These are phyloP conservation scores for Tylochromis polylepis DNA, from an alignment of 2,113 vertebrate genomes.

Conservation along the genomic window DNA sequence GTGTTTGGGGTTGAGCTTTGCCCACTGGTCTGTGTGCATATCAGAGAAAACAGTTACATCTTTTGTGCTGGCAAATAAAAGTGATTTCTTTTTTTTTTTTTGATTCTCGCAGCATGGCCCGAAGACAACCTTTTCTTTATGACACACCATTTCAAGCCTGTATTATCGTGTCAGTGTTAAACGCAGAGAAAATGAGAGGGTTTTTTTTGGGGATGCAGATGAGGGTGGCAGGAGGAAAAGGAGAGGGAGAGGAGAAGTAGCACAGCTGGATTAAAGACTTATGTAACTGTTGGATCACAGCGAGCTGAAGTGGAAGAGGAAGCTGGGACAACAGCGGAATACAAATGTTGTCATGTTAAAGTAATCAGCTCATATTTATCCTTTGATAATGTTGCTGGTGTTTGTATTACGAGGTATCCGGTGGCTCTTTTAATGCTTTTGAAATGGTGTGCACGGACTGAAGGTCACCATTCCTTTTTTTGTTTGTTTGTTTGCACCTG, in stretches of 20 bases:
- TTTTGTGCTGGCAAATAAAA: not conserved
- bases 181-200: not conserved
- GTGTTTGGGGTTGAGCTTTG: constrained; percentile 13
- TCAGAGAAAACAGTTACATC: not conserved
- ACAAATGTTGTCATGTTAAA: constrained; percentile 17
- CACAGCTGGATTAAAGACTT: constrained; percentile 69
- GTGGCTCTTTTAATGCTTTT: not conserved
- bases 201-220: constrained; percentile 14
- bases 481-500: not conserved
- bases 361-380: constrained; percentile 1
- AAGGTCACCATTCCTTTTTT: not conserved
- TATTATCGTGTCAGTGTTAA: not conserved
- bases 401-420: not conserved
- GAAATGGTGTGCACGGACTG: not conserved
- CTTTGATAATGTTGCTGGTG: not conserved
- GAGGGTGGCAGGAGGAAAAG: constrained; percentile 7
- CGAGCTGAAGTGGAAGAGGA: constrained; percentile 34
- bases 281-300: constrained; percentile 60
- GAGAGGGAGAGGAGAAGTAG: constrained; percentile 33
- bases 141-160: not conserved
- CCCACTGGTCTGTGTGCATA: not conserved
- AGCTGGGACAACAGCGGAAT: constrained; percentile 38
- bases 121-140: not conserved
- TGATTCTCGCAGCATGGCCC: not conserved
- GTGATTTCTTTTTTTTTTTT: not conserved